Evolutionary conservation across 2,888 invertebrate genomes (phyloP).

Genomic region (Pachycephus smyrnensis): DNA sequence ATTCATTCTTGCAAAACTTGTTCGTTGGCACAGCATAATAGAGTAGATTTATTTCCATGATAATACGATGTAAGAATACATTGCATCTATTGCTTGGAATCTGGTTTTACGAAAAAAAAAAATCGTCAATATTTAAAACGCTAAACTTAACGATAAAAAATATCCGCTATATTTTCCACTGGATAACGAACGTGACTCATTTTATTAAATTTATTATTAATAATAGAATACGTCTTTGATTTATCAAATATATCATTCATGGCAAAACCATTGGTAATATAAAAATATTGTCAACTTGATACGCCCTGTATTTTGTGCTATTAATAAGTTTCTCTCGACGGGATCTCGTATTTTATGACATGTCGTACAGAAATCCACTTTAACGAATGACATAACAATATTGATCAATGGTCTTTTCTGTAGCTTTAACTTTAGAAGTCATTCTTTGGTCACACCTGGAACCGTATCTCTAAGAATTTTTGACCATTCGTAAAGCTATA

Average conservation of each 20-base stretch:
- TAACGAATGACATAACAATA: not conserved
- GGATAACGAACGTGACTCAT: not conserved
- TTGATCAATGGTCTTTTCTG: slow-evolving; percentile 4
- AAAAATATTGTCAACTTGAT: not conserved
- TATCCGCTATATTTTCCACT: not conserved
- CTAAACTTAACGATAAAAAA: slow-evolving; percentile 5
- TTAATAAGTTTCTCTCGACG: not conserved
- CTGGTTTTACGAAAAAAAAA: not conserved
- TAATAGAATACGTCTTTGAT: slow-evolving; percentile 2
- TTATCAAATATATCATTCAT: not conserved
- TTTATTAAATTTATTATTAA: not conserved
- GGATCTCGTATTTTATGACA: not conserved
- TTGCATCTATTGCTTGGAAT: not conserved
- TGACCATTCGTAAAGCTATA: slow-evolving; percentile 24
- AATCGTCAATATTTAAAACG: not conserved
- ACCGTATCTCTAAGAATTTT: slow-evolving; percentile 34
- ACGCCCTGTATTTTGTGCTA: not conserved
- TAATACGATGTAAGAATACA: not conserved
- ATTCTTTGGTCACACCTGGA: slow-evolving; percentile 45
- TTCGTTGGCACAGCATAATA: slow-evolving; percentile 15
- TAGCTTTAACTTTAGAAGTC: slow-evolving; percentile 31
- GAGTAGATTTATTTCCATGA: not conserved
- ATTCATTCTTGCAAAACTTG: slow-evolving; percentile 8
- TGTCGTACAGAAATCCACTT: not conserved
- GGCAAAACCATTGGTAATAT: slow-evolving; percentile 6